Base-by-base conservation (phyloP, 2,113 vertebrate genomes). In the Anolis sagrei region DNA sequence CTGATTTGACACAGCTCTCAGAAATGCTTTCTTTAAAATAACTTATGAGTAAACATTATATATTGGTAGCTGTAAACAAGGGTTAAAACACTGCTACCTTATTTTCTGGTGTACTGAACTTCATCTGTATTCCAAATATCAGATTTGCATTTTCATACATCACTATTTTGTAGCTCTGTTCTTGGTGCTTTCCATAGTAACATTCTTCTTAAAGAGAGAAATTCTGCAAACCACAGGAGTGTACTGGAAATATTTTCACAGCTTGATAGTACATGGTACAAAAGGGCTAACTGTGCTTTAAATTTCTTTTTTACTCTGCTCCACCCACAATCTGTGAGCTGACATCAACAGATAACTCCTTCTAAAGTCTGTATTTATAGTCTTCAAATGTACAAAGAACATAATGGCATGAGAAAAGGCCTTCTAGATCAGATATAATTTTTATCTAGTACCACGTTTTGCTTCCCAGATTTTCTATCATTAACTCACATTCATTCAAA, bases 1-100 rank as follows among this genome's bases (percentile, higher is more conserved):
- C 2, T 29, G 84, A 81, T 79, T 92, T 88, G 85, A 91, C 89
- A 89, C 84, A 86, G 87, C 82, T 92, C 81, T 81, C 89, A 87
- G 87, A 94, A 91, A 84, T 81, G 86, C 83, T 91, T 89, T 88
- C 90, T 91, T 73, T 94, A 79, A 77, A 91, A 23, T 36, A 80
- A 79, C 85, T 85, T 91, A 90, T 88, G 73, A 91, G 49, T 0
- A 0, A 88, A 91, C 78, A 58, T 29, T 68, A n/a, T 68, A 68
- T 93, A 84, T 27, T 78, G 54, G 66, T 32, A 16, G 6, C 14
- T 89, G 86, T 90, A 91, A 93, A 91, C 48, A 21, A 44, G 2
- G n/a, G 32, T 72, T 87, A 84, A 86, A 93, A 79, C 61, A 76
- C 90, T 83, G 89, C 80, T 89, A 39, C 79, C 34, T 93, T 73